Evolutionary conservation across 2,113 vertebrate genomes (phyloP), one percentile per base, ranked within the genome.

Genomic region (Embiotoca jacksoni): DNA sequence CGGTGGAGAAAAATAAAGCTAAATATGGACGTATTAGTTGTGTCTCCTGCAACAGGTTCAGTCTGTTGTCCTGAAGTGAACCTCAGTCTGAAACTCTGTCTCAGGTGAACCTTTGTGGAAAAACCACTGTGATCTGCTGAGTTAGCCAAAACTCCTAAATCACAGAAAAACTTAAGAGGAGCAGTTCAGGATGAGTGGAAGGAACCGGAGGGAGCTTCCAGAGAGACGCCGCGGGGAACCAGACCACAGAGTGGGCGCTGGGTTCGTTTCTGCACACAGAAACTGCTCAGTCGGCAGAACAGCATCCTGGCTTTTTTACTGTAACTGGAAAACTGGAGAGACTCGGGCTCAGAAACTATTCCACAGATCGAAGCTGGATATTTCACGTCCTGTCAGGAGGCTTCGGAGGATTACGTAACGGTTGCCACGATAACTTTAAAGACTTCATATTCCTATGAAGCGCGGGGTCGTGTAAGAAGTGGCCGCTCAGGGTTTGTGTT

Each of bases 221-320:
- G 23, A 23, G 23, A 23, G 23, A 23, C 23, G 23, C 23, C 23
- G 23, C 23, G 23, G 23, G 23, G 23, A 23, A 23, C 23, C 23
- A 23, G 23, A 23, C 23, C 23, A 23, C 23, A 23, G 23, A 23
- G 67, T 47, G 60, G 46, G 44, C 35, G 39, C 60, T 47, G 49
- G 15, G 63, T 63, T 60, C 23, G 16, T 76, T 57, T 78, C 54
- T 50, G 53, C 72, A 65, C 75, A 80, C 50, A 1, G 33, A 68
- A 39, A 59, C 33, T 8, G 56, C 74, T 44, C 23, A 30, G 61
- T 83, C 86, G 82, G 84, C 87, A 82, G 52, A 87, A 78, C 75
- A 58, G 59, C 69, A 53, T 75, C 65, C 52, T 68, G 62, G 67
- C 44, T 23, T 66, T 67, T 78, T 72, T 16, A 6, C 55, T 7